phyloP scores from a whole-genome alignment of 2,113 vertebrate species.

The Podarcis muralis region DNA sequence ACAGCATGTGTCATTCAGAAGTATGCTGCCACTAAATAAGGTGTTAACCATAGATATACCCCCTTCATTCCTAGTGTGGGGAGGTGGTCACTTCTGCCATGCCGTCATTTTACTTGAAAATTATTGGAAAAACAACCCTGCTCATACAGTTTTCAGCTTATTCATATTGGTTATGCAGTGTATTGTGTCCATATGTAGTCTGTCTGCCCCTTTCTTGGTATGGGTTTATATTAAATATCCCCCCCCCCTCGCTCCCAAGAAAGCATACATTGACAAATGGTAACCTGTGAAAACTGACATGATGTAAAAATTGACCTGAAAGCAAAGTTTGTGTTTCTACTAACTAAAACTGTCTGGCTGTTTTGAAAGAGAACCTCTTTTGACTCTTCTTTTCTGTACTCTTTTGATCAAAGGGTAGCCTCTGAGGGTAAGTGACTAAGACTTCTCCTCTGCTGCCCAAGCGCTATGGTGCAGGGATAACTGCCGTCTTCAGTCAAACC shows the following conservation, averaged over 20 bases:
- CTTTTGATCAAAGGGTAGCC: conserved; percentile 90
- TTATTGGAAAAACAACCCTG: neutral
- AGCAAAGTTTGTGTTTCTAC: conserved; percentile 73
- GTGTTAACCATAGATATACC: neutral
- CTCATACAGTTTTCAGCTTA: conserved; percentile 22
- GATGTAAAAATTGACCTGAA: conserved; percentile 17
- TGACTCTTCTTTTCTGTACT: conserved; percentile 90
- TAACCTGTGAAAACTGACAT: conserved; percentile 23
- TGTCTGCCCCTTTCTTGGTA: conserved; percentile 17
- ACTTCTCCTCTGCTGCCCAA: conserved; percentile 88
- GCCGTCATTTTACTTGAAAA: neutral
- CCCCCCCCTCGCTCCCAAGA: neutral
- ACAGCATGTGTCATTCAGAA: neutral
- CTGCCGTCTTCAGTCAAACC: conserved; percentile 86
- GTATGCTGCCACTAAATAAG: neutral
- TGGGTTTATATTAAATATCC: conserved; percentile 26
- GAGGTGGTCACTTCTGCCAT: conserved; percentile 22
- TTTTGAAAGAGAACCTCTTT: conserved; percentile 82
- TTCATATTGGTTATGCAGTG: conserved; percentile 6
- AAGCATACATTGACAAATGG: conserved; percentile 1
- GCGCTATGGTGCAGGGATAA: conserved; percentile 86
- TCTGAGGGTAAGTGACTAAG: conserved; percentile 91
- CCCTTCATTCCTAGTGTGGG: conserved; percentile 22
- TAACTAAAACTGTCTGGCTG: conserved; percentile 79
- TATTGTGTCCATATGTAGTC: neutral